A percentile compares a stretch with the other conserved stretches of the same genome.
Conservation (phyloP, 37 sponge, comb jelly and placozoan genomes). For the Tethya wilhelma region DNA sequence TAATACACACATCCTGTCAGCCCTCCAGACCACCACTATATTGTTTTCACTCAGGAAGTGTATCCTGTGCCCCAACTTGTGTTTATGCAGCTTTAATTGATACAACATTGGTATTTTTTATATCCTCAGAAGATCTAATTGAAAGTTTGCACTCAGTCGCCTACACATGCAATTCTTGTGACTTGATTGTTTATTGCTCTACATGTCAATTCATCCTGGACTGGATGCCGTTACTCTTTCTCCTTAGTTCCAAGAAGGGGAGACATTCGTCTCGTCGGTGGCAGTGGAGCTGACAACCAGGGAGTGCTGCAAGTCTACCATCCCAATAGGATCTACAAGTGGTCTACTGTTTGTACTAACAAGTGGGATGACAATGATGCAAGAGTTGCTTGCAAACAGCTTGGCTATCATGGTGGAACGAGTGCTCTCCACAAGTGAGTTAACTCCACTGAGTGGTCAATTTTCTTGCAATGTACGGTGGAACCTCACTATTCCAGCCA, state of each 20-base stretch:
- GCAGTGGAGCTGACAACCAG: background rate
- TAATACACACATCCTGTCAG: background rate
- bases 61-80: background rate
- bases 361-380: constrained; percentile 35
- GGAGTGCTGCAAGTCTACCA: constrained; percentile 41
- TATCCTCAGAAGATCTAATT: background rate
- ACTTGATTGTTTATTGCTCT: too few relatives aligned
- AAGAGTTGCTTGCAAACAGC: constrained; percentile 20
- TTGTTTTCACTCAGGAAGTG: background rate
- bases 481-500: too few relatives aligned
- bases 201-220: too few relatives aligned
- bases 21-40: background rate
- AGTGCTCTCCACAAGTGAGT: constrained; percentile 13
- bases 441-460: too few relatives aligned
- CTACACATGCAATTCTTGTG: too few relatives aligned
- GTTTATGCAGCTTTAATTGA: background rate
- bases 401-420: constrained; percentile 24
- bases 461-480: too few relatives aligned
- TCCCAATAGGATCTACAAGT: background rate
- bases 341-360: constrained; percentile 36
- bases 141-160: too few relatives aligned
- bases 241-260: constrained; percentile 8
- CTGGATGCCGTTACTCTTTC: too few relatives aligned
- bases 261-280: constrained; percentile 15
- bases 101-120: background rate